Conservation (phyloP, 53 echinoderm and acorn worm genomes). For the Crossaster papposus region DNA sequence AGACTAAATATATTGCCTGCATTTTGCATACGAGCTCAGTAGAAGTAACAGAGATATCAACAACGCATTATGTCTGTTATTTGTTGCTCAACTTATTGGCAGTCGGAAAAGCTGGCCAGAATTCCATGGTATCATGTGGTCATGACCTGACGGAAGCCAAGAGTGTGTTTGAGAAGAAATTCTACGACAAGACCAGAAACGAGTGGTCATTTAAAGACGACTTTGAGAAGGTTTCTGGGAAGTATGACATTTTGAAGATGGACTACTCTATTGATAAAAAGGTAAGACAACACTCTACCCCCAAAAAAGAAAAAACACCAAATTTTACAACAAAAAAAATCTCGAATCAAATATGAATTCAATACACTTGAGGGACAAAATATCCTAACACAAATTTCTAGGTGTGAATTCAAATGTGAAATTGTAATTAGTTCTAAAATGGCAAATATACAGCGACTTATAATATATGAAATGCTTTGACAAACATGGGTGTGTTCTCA, state of each 20-base stretch:
- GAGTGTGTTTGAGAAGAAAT: slow-evolving; percentile 88
- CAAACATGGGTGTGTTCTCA: no score
- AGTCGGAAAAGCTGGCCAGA: slow-evolving; percentile 92
- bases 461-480: no score
- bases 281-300: no score
- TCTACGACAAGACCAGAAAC: slow-evolving; percentile 94
- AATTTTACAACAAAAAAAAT: no score
- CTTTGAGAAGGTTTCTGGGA: slow-evolving; percentile 86
- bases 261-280: slow-evolving; percentile 80
- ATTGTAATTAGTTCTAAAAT: background rate
- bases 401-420: background rate
- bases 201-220: slow-evolving; percentile 73
- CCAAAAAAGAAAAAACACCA: no score
- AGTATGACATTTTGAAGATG: slow-evolving; percentile 93
- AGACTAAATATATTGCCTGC: no score
- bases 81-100: background rate
- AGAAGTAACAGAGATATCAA: no score
- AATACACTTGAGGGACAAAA: background rate
- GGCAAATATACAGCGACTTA: no score
- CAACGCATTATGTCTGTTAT: background rate
- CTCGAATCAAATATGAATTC: background rate
- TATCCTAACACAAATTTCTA: no score
- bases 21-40: no score
- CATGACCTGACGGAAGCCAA: slow-evolving; percentile 85
- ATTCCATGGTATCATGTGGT: slow-evolving; percentile 75